These are phyloP conservation scores for Gasterosteus nipponicus DNA, from an alignment of 2,113 vertebrate species.

Conservation along the genomic window DNA sequence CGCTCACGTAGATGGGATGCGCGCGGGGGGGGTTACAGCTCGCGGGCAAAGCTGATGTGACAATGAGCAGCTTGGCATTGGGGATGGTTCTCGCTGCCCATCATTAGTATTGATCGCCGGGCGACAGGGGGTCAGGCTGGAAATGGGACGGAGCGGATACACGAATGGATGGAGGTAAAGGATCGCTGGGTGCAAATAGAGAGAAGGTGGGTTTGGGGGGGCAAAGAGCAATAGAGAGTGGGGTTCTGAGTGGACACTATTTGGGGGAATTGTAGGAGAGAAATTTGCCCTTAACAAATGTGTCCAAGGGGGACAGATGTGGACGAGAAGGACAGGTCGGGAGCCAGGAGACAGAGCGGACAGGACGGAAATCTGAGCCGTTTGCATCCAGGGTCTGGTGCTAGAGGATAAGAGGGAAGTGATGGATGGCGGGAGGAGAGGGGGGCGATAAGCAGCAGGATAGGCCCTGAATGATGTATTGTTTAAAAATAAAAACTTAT, in stretches of 20 bases:
- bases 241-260: conserved; percentile 15
- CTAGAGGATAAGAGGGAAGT: conserved; percentile 54
- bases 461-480: conserved; percentile 46
- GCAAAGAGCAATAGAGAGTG: conserved; percentile 16
- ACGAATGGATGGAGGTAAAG: conserved; percentile 1
- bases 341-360: conserved; percentile 34
- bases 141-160: not conserved
- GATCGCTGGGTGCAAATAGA: not conserved
- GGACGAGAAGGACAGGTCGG: conserved; percentile 21
- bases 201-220: not conserved
- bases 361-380: conserved; percentile 25
- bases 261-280: not conserved
- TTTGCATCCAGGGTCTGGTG: conserved; percentile 42
- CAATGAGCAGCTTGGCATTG: conserved; percentile 38
- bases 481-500: conserved; percentile 18
- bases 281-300: not conserved
- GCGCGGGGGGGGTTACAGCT: conserved; percentile 46
- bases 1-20: conserved; percentile 13
- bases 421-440: conserved; percentile 54
- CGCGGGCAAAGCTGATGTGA: conserved; percentile 64
- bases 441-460: conserved; percentile 34
- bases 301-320: conserved; percentile 5
- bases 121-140: not conserved
- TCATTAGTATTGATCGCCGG: conserved; percentile 64
- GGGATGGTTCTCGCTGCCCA: conserved; percentile 33